A percentile compares a stretch with the other conserved stretches of the same genome.
These are phyloP conservation scores for Indicator maculatus DNA, from an alignment of 2,113 vertebrate genomes.

Conservation along the genomic window DNA sequence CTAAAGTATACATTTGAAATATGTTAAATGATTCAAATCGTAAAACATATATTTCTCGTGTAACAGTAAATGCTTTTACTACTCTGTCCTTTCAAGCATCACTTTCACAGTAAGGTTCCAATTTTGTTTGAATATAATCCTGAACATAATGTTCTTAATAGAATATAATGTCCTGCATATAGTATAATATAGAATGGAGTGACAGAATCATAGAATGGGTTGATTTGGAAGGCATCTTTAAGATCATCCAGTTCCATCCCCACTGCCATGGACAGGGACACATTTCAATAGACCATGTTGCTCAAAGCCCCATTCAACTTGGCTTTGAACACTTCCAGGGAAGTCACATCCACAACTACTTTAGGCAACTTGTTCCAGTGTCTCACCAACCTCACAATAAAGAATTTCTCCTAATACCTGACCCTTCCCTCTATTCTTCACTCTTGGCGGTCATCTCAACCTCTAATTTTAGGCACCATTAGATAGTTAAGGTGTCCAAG, in stretches of 20 bases:
- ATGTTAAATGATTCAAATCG: not conserved
- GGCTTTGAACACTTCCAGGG: not conserved
- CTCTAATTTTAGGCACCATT: not conserved
- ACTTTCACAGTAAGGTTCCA: not conserved
- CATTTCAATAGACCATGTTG: not conserved
- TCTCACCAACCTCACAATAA: no score
- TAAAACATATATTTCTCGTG: not conserved
- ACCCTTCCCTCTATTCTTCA: not conserved
- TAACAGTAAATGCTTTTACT: not conserved
- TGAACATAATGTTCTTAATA: not conserved
- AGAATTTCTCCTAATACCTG: no score
- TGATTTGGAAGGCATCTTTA: not conserved
- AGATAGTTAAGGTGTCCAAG: not conserved
- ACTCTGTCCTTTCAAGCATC: not conserved
- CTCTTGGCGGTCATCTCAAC: not conserved
- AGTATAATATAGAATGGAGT: not conserved
- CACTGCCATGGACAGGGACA: accelerated
- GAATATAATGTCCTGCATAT: not conserved
- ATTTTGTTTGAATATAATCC: not conserved
- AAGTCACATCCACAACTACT: not conserved
- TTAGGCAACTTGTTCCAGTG: no score
- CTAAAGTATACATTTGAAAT: not conserved
- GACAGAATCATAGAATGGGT: not conserved
- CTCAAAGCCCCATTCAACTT: not conserved
- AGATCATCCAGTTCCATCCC: accelerated